Conservation (phyloP, 92 coral and sea anemone genomes). For the Epizoanthus illoricatus region DNA sequence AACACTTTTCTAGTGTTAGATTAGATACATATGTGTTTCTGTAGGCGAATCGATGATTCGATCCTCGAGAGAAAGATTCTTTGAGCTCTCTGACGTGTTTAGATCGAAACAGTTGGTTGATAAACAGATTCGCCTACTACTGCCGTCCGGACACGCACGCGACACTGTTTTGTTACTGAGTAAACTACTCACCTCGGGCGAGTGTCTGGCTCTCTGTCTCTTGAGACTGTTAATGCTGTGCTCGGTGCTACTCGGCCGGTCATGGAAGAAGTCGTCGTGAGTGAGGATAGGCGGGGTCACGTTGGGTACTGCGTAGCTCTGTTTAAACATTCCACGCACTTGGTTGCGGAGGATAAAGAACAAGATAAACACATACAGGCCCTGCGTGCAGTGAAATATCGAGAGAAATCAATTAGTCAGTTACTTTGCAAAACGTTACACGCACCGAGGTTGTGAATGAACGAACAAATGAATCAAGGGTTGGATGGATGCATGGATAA, state of each 20-base stretch:
- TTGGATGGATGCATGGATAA: neutral
- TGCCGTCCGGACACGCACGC: neutral
- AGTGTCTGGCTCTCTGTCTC: conserved; percentile 66
- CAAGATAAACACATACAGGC: conserved; percentile 86
- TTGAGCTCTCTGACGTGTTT: no score
- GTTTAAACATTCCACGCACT: conserved; percentile 85
- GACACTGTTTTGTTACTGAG: neutral
- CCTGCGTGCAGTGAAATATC: conserved; percentile 51
- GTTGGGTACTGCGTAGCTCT: conserved; percentile 73
- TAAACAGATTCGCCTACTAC: neutral
- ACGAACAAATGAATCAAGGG: neutral
- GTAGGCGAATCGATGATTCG: no score
- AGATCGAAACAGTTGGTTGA: no score
- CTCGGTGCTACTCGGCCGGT: conserved; percentile 77
- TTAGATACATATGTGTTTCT: no score
- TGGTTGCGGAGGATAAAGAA: conserved; percentile 93
- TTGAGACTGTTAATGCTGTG: conserved; percentile 76
- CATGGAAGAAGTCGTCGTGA: conserved; percentile 86
- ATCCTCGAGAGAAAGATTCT: no score
- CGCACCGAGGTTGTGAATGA: neutral
- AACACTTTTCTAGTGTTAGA: no score
- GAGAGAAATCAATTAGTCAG: neutral
- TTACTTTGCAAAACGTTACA: neutral
- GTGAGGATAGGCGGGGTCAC: conserved; percentile 80
- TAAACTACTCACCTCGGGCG: conserved; percentile 62